Conservation (phyloP, 2,113 vertebrate species). For the Empidonax traillii region DNA sequence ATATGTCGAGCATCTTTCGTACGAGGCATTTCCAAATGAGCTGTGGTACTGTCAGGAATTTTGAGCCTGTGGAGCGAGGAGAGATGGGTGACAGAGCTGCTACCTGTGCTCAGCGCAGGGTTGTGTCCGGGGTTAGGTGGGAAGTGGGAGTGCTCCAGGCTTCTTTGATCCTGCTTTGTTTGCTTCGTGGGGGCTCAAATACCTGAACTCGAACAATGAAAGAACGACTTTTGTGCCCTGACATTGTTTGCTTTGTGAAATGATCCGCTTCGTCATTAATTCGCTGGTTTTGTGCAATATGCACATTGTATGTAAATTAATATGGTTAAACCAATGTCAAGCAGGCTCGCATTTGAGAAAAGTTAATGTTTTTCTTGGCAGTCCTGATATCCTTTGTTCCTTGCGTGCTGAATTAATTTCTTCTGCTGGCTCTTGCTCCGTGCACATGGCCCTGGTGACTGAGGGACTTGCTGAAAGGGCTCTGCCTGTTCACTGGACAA, state of each 20-base stretch:
- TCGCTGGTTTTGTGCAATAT: background rate
- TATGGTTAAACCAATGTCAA: background rate
- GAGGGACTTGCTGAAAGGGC: background rate
- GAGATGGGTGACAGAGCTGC: background rate
- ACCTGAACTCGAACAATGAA: background rate
- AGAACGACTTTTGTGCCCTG: background rate
- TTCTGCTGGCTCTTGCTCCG: background rate
- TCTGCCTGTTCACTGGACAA: background rate
- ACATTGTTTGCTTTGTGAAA: background rate
- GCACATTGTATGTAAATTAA: conserved; percentile 33
- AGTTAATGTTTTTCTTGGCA: conserved; percentile 48
- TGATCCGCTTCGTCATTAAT: background rate
- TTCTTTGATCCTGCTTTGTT: background rate
- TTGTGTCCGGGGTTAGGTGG: background rate
- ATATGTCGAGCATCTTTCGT: background rate
- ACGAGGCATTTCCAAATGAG: background rate
- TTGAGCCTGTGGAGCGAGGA: background rate
- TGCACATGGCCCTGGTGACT: fast-evolving
- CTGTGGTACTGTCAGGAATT: background rate
- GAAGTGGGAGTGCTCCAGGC: background rate
- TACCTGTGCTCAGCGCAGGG: background rate
- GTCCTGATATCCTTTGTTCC: background rate
- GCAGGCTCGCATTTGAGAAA: background rate
- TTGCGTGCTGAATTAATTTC: background rate
- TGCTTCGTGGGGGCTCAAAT: background rate